phyloP scores from a whole-genome alignment of 2,113 vertebrate species.

The Daboia siamensis region DNA sequence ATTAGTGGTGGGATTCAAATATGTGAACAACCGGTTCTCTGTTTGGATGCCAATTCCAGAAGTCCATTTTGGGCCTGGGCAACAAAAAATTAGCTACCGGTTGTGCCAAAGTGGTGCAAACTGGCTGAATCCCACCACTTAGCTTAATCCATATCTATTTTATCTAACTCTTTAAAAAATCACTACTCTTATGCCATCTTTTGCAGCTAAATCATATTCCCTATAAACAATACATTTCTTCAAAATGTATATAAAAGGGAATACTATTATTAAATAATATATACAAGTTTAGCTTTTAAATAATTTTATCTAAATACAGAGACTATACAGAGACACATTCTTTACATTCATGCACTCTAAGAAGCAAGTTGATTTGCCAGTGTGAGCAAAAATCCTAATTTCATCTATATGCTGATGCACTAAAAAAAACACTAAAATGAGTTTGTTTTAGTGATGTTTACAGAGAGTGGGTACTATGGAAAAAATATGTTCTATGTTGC shows the following conservation, averaged over 20 bases:
- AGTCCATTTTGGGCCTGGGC: no score
- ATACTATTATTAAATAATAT: slow-evolving; percentile 20
- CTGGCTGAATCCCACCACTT: no score
- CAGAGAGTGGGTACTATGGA: no score
- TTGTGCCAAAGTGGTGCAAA: no score
- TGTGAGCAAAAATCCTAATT: neutral
- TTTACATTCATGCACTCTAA: neutral
- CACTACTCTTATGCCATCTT: neutral
- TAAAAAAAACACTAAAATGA: neutral
- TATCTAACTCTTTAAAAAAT: neutral
- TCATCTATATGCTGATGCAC: neutral
- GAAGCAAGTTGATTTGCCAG: neutral
- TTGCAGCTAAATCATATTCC: no score
- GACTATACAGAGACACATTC: neutral
- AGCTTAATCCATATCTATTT: neutral
- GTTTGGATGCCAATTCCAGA: no score
- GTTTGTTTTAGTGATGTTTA: no score
- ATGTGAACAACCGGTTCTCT: no score
- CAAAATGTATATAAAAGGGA: neutral
- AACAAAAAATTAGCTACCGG: no score
- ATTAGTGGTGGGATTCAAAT: no score
- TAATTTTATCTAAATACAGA: neutral
- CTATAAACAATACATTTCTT: no score
- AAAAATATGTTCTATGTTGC: no score
- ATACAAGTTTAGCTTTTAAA: neutral